These are phyloP conservation scores for Taxidea taxus DNA, from an alignment of 2,113 vertebrate genomes.

Conservation along the genomic window DNA sequence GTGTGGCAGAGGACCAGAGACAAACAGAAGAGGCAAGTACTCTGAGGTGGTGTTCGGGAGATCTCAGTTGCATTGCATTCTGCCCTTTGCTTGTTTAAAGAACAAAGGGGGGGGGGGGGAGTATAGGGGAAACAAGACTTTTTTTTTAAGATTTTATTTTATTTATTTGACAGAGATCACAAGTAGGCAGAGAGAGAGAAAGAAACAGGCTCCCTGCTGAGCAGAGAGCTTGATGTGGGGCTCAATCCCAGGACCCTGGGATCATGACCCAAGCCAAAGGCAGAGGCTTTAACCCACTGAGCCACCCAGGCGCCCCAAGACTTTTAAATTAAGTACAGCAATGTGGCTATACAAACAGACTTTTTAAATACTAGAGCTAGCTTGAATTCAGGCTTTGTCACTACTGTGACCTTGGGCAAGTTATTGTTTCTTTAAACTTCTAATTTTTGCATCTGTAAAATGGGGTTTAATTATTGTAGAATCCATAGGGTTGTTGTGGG, in stretches of 20 bases:
- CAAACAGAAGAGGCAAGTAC: neutral
- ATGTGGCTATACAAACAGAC: neutral
- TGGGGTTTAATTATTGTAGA: neutral
- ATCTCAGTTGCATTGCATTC: neutral
- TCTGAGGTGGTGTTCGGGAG: neutral
- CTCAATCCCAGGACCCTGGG: no score
- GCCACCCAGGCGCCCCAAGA: no score
- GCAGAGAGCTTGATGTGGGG: no score
- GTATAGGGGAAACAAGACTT: neutral
- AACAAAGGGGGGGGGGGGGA: neutral
- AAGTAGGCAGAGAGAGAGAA: no score
- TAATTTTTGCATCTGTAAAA: slow-evolving; percentile 21
- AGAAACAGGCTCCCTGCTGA: no score
- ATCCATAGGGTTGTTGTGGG: neutral
- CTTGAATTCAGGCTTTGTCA: neutral
- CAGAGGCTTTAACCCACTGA: no score
- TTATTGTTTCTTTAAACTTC: neutral
- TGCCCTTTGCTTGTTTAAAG: neutral
- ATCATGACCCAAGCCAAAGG: no score
- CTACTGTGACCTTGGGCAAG: neutral
- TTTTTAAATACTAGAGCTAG: neutral
- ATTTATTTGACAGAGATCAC: no score
- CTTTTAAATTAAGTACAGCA: neutral
- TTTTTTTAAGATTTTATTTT: no score
- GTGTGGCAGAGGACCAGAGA: neutral